phyloP scores from a whole-genome alignment of 2,888 invertebrate genomes.

The Dasypolia templi region DNA sequence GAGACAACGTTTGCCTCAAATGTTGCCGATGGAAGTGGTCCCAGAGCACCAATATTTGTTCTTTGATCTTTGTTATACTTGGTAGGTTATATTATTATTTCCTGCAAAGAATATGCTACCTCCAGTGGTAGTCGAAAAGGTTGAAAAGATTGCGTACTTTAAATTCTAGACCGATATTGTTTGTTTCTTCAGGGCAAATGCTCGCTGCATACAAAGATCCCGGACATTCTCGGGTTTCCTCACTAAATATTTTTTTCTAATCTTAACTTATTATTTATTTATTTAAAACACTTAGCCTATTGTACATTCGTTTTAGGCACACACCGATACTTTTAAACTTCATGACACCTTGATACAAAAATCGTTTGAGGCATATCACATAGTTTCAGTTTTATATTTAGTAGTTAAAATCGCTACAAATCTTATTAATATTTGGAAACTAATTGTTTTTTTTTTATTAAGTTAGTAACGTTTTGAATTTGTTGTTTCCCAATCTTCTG shows the following conservation, averaged over 20 bases:
- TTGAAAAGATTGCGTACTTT: background rate
- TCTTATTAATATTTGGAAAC: too few relatives aligned
- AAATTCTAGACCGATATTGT: conserved; percentile 5
- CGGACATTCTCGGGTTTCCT: background rate
- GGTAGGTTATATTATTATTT: background rate
- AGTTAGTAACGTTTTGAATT: too few relatives aligned
- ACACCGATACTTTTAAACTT: too few relatives aligned
- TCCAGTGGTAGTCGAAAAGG: background rate
- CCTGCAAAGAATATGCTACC: background rate
- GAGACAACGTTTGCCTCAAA: background rate
- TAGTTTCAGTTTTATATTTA: too few relatives aligned
- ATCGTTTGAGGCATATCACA: too few relatives aligned
- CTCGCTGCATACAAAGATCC: background rate
- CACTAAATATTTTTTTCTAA: background rate
- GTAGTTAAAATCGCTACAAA: too few relatives aligned
- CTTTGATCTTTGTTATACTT: background rate
- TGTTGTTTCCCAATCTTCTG: too few relatives aligned
- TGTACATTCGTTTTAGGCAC: background rate
- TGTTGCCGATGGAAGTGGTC: background rate
- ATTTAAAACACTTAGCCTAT: background rate
- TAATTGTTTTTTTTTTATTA: too few relatives aligned
- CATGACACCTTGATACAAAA: too few relatives aligned
- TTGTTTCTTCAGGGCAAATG: background rate
- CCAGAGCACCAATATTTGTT: background rate
- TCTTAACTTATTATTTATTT: too few relatives aligned